Base-by-base conservation (phyloP, 2,888 invertebrate genomes). In the Tenthredo livida region DNA sequence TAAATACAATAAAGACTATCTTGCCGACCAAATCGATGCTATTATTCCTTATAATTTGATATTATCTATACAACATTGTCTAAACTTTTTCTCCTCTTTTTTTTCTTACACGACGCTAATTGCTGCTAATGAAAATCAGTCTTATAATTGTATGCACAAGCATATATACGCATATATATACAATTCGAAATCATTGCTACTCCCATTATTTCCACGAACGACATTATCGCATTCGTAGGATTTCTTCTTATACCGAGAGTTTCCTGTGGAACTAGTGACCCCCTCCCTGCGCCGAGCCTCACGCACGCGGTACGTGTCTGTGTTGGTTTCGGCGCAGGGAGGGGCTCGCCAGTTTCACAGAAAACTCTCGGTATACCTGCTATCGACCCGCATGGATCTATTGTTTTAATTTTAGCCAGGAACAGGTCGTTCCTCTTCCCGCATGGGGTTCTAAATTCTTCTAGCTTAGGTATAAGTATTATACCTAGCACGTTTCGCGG, bases 351-450 rank as follows among this genome's bases (percentile, higher is more conserved):
- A n/a, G n/a, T n/a, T n/a, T n/a, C n/a, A n/a, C n/a, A n/a, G n/a
- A n/a, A n/a, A n/a, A n/a, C n/a, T n/a, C n/a, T n/a, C n/a, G 4
- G 0, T 17, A 70, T 70, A 33, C 29, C 29, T 29, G 4, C 33
- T 33, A 70, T 47, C 47, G 47, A 47, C 15, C 47, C 15, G 15
- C 12, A 12, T 12, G 47, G 17, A 37, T 33, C n/a, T 54, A 54
- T 37, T 33, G 70, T 70, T 70, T 37, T 21, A n/a, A 70, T 70
- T 70, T 37, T 15, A 70, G 7, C 70, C 70, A 17, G 37, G 70
- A 37, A 70, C 33, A 37, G 70, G 70, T 70, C 70, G 70, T 70
- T 70, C 33, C 37, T 70, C 33, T 37, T 17, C 33, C 37, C 70
- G 37, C 17, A 70, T n/a, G 70, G 33, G 37, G 17, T 17, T 70